Conservation (phyloP, 2,113 vertebrate genomes). For the Otolemur garnettii region DNA sequence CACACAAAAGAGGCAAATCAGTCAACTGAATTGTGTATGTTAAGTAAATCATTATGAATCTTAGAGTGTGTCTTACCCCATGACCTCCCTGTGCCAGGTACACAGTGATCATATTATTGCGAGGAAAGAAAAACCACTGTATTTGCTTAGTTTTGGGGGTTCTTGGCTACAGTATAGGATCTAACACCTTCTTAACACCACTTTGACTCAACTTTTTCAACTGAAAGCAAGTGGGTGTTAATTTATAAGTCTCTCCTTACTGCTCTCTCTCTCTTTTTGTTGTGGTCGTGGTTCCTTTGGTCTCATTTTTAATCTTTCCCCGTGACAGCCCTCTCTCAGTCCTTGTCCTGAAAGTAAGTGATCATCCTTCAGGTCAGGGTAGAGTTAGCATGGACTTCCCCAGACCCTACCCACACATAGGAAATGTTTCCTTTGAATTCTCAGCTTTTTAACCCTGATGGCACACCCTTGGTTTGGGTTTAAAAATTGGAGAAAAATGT, state of each 20-base stretch:
- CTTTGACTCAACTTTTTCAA: constrained; percentile 65
- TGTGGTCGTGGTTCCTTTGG: constrained; percentile 77
- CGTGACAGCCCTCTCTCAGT: constrained; percentile 46
- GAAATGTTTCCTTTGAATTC: constrained; percentile 50
- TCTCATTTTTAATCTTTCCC: constrained; percentile 67
- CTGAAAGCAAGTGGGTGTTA: constrained; percentile 64
- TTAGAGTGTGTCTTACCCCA: not conserved
- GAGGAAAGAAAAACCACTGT: constrained; percentile 18
- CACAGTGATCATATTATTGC: not conserved
- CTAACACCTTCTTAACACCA: not conserved
- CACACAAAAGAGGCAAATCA: not conserved
- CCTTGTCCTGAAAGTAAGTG: constrained; percentile 67
- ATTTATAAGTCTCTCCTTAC: constrained; percentile 57
- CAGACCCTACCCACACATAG: not conserved
- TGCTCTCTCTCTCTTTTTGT: constrained; percentile 56
- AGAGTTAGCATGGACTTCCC: constrained; percentile 66
- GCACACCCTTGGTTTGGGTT: constrained; percentile 27
- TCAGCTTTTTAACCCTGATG: not conserved
- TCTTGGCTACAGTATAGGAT: constrained; percentile 4
- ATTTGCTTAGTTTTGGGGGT: constrained; percentile 23
- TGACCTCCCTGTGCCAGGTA: not conserved
- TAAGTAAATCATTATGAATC: not conserved
- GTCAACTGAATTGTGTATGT: not conserved
- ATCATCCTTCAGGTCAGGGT: constrained; percentile 47
- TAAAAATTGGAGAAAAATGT: constrained; percentile 21